Evolutionary conservation across 2,113 vertebrate species (phyloP), one percentile per base, ranked within the genome.

Genomic region (Scomber japonicus): DNA sequence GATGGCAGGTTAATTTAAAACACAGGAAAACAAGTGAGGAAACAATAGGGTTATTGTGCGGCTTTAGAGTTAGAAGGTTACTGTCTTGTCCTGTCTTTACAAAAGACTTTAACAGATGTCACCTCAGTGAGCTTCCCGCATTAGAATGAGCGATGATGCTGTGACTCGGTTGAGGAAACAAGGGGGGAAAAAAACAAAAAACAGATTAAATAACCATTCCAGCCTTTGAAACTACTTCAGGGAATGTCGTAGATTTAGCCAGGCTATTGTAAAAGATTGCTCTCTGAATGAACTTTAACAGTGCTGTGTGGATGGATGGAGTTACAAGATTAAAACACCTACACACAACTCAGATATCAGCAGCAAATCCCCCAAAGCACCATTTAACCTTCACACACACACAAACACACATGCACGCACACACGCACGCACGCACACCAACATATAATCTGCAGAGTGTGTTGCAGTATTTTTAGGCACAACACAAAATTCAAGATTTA

Each of bases 201-300:
- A 31, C 48, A 10, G 8, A 61, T 48, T 57, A 19, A 59, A 62
- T 30, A 31, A 68, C 12, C n/a, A 21, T 62, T 35, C 17, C 1
- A 21, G 35, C 15, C 48, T 65, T 15, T 69, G 11, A 69, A 53
- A 30, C 17, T 78, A n/a, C 71, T 60, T 81, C 3, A 21, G 64
- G 66, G 60, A 75, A 75, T 21, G 49, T 27, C 50, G 17, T 30
- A 35, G 62, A 71, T 54, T 64, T 35, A 71, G 62, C 2, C 2
- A 4, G 55, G 40, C 49, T 30, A 49, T 65, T 71, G 53, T 44
- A 64, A 65, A 60, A 56, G 24, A 76, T 49, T 55, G 24, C 27
- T 76, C 68, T 79, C 49, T 80, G 44, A 89, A 81, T 71, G 49
- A 85, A 81, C 68, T 72, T 78, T 61, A 86, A 66, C 75, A 67